Conservation (phyloP, 2,888 invertebrate genomes). For the Panorpa germanica region DNA sequence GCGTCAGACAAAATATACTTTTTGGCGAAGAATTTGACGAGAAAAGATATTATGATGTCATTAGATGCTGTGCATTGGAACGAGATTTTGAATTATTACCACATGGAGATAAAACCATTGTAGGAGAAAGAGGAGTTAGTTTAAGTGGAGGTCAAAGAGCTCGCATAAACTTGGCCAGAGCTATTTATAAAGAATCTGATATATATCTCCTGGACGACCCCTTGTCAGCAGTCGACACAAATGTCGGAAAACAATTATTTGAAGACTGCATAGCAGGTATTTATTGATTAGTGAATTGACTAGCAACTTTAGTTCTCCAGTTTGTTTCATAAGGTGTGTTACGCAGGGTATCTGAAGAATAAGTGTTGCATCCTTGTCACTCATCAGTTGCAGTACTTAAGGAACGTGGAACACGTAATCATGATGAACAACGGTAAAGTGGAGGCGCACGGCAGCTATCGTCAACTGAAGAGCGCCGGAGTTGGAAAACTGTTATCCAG, state of each 20-base stretch:
- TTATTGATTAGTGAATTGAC: slow-evolving; percentile 34
- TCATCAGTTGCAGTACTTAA: slow-evolving; percentile 56
- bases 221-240: slow-evolving; percentile 47
- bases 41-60: slow-evolving; percentile 33
- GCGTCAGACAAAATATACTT: slow-evolving; percentile 48
- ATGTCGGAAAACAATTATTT: slow-evolving; percentile 42
- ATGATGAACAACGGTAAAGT: slow-evolving; percentile 23
- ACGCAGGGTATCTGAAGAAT: slow-evolving; percentile 37
- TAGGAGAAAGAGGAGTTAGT: slow-evolving; percentile 66
- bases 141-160: slow-evolving; percentile 74
- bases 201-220: slow-evolving; percentile 52
- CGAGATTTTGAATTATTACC: slow-evolving; percentile 58
- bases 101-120: slow-evolving; percentile 54
- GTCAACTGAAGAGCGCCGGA: slow-evolving; percentile 32
- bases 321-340: slow-evolving; percentile 62
- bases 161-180: slow-evolving; percentile 58
- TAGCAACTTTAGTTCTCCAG: too few species aligned
- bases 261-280: slow-evolving; percentile 36
- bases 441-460: slow-evolving; percentile 26
- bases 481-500: slow-evolving; percentile 32
- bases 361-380: slow-evolving; percentile 64
- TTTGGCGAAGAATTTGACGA: slow-evolving; percentile 34
- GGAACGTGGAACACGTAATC: slow-evolving; percentile 29
- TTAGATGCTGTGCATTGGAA: slow-evolving; percentile 41
- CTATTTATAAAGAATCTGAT: slow-evolving; percentile 54